Base-by-base conservation (phyloP, 1,140 invertebrate species). In the Megalonaias nervosa region DNA sequence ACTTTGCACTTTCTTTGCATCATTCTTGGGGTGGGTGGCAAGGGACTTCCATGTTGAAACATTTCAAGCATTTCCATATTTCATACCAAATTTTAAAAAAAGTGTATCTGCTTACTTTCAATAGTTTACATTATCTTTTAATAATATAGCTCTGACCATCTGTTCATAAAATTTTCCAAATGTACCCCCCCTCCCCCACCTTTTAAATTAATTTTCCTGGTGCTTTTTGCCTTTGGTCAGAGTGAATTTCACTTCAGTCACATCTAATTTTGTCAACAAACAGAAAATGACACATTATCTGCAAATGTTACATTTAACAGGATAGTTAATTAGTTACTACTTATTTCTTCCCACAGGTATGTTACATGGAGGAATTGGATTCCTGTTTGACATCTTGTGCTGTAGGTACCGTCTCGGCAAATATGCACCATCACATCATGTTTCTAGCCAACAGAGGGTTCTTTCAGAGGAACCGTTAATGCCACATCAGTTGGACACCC, bases 371-470 rank as follows among this genome's bases (percentile, higher is more conserved):
- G 57, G 85, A 14, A 71, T 74, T 74, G 85, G 84, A 38, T 77
- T 84, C 31, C n/a, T 88, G n/a, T 70, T 82, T 9, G 87, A 89
- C 62, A 55, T 87, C n/a, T n/a, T 89, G 19, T 88, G 85, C 64
- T 89, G 87, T 68, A 74, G 84, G 60, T 84, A 81, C 62, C 81
- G 87, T 74, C 31, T 84, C 59, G 84, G 85, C 31, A 82, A 84
- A 74, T 84, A 86, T 60, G 64, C 19, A 31, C 16, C 62, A 13
- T 48, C 38, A 48, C 38, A 48, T 48, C 38, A 48, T 48, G 38
- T 48, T 48, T 5, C 38, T 48, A 48, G 38, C 38, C 38, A 48
- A 6, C 38, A 48, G 38, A 48, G 38, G 38, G 6, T 48, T 6
- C 38, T 48, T 48, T 48, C 38, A 6, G 6, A 48, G 38, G 9